Conservation (phyloP, 2,888 invertebrate species). For the Psylliodes chrysocephalus region DNA sequence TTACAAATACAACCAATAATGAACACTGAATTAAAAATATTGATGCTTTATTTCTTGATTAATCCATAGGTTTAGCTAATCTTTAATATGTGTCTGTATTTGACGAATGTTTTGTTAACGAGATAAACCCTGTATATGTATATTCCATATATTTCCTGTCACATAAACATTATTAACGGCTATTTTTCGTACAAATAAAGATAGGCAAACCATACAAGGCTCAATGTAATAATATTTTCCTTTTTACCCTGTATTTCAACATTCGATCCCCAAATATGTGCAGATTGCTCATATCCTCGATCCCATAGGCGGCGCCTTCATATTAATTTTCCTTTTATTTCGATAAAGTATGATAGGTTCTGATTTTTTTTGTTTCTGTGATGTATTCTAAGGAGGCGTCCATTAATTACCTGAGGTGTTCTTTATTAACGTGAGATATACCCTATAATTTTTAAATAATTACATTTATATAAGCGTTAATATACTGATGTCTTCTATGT, state of each 20-base stretch:
- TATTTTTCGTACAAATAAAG: constrained; percentile 30
- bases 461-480: too few species aligned
- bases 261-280: constrained; percentile 41
- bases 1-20: constrained; percentile 42
- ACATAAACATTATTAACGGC: constrained; percentile 28
- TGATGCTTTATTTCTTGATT: constrained; percentile 34
- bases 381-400: too few species aligned
- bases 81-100: background rate
- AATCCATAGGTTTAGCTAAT: constrained; percentile 1
- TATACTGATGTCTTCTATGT: too few species aligned
- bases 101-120: background rate
- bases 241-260: constrained; percentile 36
- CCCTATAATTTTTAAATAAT: too few species aligned
- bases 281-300: constrained; percentile 53
- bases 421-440: too few species aligned
- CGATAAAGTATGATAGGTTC: too few species aligned
- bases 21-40: constrained; percentile 31
- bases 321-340: too few species aligned
- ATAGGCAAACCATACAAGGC: constrained; percentile 24
- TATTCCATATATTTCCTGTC: constrained; percentile 1
- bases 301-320: constrained; percentile 31
- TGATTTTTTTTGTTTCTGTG: too few species aligned
- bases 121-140: background rate
- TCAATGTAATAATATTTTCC: constrained; percentile 41
- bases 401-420: too few species aligned